Conservation (phyloP, 2,888 invertebrate species). For the Urechis unicinctus region DNA sequence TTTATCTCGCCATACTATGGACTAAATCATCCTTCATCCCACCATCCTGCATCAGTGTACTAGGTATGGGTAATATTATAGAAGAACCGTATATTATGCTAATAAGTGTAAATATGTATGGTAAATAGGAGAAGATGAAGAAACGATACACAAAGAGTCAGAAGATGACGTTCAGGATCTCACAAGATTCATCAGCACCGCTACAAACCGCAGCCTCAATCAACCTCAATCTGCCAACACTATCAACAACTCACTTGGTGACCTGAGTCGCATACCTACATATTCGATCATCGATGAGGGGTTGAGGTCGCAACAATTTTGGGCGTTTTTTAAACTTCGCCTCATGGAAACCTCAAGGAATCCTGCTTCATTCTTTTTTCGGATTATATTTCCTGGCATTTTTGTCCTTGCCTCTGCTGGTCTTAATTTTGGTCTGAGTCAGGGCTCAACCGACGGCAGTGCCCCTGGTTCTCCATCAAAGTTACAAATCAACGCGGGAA, state of each 20-base stretch:
- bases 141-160: not conserved
- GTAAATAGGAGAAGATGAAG: not conserved
- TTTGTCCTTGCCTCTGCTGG: slow-evolving; percentile 3
- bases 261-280: too few species aligned
- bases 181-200: too few species aligned
- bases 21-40: too few species aligned
- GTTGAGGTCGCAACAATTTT: slow-evolving; percentile 29
- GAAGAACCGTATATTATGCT: not conserved
- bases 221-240: too few species aligned
- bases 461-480: not conserved
- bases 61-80: not conserved
- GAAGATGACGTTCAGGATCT: slow-evolving; percentile 1
- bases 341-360: slow-evolving; percentile 9
- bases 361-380: slow-evolving; percentile 1
- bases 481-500: not conserved
- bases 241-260: too few species aligned
- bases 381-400: slow-evolving; percentile 9
- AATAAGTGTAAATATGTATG: not conserved
- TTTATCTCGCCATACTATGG: too few species aligned
- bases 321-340: slow-evolving; percentile 27
- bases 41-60: not conserved
- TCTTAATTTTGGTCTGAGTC: not conserved
- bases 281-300: too few species aligned
- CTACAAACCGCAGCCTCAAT: too few species aligned
- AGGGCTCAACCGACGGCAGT: not conserved